phyloP scores from a whole-genome alignment of 2,113 vertebrate genomes.

The Himantopus leucocephalus region DNA sequence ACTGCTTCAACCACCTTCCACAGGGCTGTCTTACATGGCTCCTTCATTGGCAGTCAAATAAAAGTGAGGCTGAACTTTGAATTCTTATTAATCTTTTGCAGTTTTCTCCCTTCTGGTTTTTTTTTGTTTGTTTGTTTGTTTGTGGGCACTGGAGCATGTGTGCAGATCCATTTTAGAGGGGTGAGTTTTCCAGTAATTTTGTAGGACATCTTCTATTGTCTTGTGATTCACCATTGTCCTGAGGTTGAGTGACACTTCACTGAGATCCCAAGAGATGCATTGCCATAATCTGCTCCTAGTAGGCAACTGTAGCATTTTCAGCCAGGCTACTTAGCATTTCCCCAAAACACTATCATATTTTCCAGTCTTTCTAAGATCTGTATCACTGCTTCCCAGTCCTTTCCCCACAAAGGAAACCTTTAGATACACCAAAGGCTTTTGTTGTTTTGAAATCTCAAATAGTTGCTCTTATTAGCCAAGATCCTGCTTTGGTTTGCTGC shows the following conservation, averaged over 20 bases:
- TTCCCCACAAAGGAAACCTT: neutral
- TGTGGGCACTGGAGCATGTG: neutral
- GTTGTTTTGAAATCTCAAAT: neutral
- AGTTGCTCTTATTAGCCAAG: neutral
- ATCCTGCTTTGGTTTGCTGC: neutral
- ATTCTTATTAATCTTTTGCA: neutral
- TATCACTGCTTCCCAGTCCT: neutral
- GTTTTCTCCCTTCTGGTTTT: neutral
- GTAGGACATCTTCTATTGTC: neutral
- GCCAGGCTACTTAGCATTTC: neutral
- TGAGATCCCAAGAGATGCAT: neutral
- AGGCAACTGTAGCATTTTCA: neutral
- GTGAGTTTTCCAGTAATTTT: neutral
- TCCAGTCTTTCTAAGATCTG: neutral
- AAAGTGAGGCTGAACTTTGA: neutral
- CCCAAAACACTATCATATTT: neutral
- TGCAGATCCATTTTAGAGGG: neutral
- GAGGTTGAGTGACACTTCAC: neutral
- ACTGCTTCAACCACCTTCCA: neutral
- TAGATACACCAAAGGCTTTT: neutral
- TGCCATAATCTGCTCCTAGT: neutral
- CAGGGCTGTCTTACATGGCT: neutral
- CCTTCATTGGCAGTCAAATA: neutral
- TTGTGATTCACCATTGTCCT: neutral
- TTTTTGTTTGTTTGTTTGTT: neutral